phyloP scores from a whole-genome alignment of 2,888 invertebrate species.

The Listrodromus nycthemerus region DNA sequence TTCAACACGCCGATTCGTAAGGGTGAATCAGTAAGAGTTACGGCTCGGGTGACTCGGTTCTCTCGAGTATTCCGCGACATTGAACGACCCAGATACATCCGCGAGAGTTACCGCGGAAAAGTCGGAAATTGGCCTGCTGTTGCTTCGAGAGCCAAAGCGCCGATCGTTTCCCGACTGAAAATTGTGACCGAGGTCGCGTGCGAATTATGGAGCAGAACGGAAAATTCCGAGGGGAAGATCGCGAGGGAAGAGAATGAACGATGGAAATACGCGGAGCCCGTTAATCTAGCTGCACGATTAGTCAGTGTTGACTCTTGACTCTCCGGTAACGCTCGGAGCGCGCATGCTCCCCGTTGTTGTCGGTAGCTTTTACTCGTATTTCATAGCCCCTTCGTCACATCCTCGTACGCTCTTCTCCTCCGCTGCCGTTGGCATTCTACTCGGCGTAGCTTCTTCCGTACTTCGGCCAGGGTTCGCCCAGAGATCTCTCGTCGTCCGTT shows the following conservation, averaged over 20 bases:
- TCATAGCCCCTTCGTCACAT: constrained; percentile 70
- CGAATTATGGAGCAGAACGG: constrained; percentile 13
- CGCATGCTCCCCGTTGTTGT: constrained; percentile 47
- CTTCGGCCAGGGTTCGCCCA: constrained; percentile 11
- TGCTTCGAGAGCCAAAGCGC: constrained; percentile 3
- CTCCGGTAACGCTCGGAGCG: constrained; percentile 8
- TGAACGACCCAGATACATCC: not conserved
- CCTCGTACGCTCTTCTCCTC: constrained; percentile 37
- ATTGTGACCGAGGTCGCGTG: constrained; percentile 5
- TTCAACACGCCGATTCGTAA: constrained; percentile 3
- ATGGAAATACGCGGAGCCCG: constrained; percentile 57
- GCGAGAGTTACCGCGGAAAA: not conserved
- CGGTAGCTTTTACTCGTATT: constrained; percentile 75
- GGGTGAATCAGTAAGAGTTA: not conserved
- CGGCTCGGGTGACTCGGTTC: not conserved
- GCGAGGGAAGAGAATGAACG: constrained; percentile 17
- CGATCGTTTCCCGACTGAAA: constrained; percentile 4
- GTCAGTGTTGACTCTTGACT: constrained; percentile 65
- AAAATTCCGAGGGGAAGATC: constrained; percentile 1
- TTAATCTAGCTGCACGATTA: constrained; percentile 68
- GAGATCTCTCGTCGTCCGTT: constrained; percentile 26
- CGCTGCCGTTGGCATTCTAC: constrained; percentile 1
- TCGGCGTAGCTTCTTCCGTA: constrained; percentile 19
- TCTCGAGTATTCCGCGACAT: not conserved
- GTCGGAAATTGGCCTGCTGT: not conserved